Evolutionary conservation across 2,797 vertebrate species (phyloP).

Genomic region (Heliangelus exortis): DNA sequence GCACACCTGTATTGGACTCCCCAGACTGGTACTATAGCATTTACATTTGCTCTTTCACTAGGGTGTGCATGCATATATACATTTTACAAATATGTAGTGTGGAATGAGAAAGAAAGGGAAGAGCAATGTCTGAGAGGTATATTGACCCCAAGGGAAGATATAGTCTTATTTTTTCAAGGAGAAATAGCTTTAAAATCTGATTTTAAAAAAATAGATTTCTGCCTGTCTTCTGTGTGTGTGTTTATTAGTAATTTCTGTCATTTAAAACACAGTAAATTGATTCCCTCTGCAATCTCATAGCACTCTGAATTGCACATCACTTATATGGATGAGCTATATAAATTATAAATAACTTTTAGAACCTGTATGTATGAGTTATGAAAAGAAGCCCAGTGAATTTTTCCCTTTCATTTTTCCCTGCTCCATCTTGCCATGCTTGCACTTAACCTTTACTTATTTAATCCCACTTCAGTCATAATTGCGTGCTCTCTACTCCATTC

Average conservation of each 20-base stretch:
- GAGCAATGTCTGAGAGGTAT: not conserved
- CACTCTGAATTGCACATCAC: not conserved
- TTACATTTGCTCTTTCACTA: not conserved
- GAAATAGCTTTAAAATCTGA: not conserved
- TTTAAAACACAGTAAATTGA: not conserved
- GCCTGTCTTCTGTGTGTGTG: not conserved
- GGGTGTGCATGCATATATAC: rapidly evolving
- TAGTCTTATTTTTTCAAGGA: not conserved
- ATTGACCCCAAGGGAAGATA: not conserved
- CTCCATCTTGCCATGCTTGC: not conserved
- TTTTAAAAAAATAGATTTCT: not conserved
- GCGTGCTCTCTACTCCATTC: not conserved
- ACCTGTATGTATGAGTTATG: not conserved
- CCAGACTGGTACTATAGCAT: rapidly evolving
- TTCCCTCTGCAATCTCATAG: not conserved
- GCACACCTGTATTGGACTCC: not conserved
- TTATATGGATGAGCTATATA: not conserved
- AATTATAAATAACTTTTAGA: not conserved
- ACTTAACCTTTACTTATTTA: slow-evolving; percentile 58
- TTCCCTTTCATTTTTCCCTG: not conserved
- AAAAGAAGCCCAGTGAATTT: not conserved
- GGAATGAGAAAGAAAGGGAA: not conserved
- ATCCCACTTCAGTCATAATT: slow-evolving; percentile 47
- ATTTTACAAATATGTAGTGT: not conserved
- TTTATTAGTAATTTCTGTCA: not conserved